Evolutionary conservation across 2,797 vertebrate genomes (phyloP), one percentile per base, ranked within the genome.

Genomic region (Neomorphus geoffroyi): DNA sequence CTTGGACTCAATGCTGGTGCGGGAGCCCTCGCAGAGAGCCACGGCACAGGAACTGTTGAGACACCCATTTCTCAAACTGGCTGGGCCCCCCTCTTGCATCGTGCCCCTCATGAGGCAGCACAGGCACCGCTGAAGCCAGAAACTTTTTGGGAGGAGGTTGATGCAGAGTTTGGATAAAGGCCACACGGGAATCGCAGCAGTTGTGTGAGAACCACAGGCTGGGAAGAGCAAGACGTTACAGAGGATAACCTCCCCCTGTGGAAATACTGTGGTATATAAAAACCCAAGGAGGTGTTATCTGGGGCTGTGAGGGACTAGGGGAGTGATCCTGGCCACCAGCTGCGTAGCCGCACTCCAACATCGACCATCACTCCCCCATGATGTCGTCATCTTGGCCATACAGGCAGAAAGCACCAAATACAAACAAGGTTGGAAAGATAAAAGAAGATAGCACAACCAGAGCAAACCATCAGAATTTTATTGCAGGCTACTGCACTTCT

Each of bases 81-180:
- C 99, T 5, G 99, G 99, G 66, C 98, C 99, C 2, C 99, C 99
- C 5, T 98, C 99, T 39, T 99, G 99, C 98, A 99, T 99, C 37
- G 98, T 99, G 71, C 99, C 99, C 56, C 99, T 99, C 84, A 99
- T 99, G 99, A 98, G 99, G 97, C 99, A 99, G 95, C 99, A 99
- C 94, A 98, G 99, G 84, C 99, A 99, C 75, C 99, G 98, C 97
- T 99, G 98, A 99, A 77, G 33, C 26, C 1, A 1, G 28, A 11
- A 0, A 19, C 37, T 10, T 33, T 41, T 19, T 1, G 3, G 58
- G 74, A 43, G 46, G 35, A 91, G 33, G 30, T 65, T 11, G 5
- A 65, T 35, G 64, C 71, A 58, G 91, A 79, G 67, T 33, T 78
- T 41, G 41, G 72, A 32, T 53, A 35, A 19, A 0, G 9, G 75